Evolutionary conservation across 1,140 invertebrate genomes (phyloP).

Genomic region (Mactra quadrangularis): DNA sequence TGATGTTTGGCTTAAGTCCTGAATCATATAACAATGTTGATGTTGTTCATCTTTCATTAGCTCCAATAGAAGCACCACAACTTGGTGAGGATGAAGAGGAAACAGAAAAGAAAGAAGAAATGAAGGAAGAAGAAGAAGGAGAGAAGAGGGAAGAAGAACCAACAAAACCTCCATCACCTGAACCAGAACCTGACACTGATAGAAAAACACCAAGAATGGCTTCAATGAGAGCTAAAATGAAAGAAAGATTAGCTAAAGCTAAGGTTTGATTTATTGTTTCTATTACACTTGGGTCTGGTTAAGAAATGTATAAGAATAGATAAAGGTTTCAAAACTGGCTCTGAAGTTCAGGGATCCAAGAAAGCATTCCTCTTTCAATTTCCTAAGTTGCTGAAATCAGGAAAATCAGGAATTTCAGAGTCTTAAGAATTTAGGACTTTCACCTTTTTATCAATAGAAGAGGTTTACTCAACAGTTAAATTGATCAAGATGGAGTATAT

Average conservation of each 20-base stretch:
- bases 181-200: slow-evolving; percentile 26
- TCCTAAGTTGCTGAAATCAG: too few relatives aligned
- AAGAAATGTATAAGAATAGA: too few relatives aligned
- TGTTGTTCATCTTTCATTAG: slow-evolving; percentile 9
- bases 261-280: slow-evolving; percentile 49
- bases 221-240: slow-evolving; percentile 63
- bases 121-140: slow-evolving; percentile 9
- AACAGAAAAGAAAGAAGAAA: not conserved
- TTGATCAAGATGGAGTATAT: too few relatives aligned
- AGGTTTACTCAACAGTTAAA: too few relatives aligned
- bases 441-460: too few relatives aligned
- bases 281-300: too few relatives aligned
- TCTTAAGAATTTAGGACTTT: too few relatives aligned
- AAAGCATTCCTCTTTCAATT: too few relatives aligned
- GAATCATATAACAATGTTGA: not conserved
- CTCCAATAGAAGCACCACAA: slow-evolving; percentile 43
- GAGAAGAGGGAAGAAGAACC: slow-evolving; percentile 12
- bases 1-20: not conserved
- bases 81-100: slow-evolving; percentile 35
- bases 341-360: too few relatives aligned
- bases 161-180: slow-evolving; percentile 16
- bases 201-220: slow-evolving; percentile 43
- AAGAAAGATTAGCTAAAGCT: slow-evolving; percentile 64
- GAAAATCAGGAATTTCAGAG: too few relatives aligned
- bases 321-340: too few relatives aligned